A percentile compares a stretch with the other conserved stretches of the same genome.
These are phyloP conservation scores for Hybos culiciformis DNA, from an alignment of 2,888 invertebrate genomes.

Conservation along the genomic window DNA sequence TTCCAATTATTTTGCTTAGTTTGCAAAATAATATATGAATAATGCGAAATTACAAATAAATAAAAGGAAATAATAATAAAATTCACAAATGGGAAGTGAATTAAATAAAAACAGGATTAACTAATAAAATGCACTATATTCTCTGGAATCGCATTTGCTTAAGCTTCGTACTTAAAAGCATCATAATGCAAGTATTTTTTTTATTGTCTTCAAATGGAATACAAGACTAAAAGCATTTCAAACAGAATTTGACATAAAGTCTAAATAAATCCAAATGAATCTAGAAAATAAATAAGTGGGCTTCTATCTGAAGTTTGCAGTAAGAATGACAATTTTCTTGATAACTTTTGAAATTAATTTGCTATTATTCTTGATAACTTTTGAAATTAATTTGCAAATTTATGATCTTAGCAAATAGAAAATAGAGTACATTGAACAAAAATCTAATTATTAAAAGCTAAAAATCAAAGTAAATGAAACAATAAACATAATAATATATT, in stretches of 20 bases:
- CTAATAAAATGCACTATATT: too few species aligned
- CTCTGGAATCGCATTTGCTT: too few species aligned
- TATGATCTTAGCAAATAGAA: not conserved
- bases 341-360: too few species aligned
- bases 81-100: too few species aligned
- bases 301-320: too few species aligned
- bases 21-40: not conserved
- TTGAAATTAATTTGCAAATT: not conserved
- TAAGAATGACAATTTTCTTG: not conserved
- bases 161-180: too few species aligned
- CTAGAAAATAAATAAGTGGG: not conserved
- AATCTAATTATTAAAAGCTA: constrained; percentile 8
- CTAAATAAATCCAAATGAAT: not conserved
- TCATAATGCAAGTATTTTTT: too few species aligned
- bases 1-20: not conserved
- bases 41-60: not conserved
- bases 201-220: too few species aligned
- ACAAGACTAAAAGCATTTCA: too few species aligned
- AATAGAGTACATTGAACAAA: not conserved
- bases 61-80: too few species aligned
- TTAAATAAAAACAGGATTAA: too few species aligned
- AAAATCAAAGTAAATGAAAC: constrained; percentile 10
- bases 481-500: constrained; percentile 13
- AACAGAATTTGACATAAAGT: not conserved
- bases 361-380: too few species aligned